phyloP scores from a whole-genome alignment of 2,888 invertebrate genomes.

The Lycophotia porphyrea region DNA sequence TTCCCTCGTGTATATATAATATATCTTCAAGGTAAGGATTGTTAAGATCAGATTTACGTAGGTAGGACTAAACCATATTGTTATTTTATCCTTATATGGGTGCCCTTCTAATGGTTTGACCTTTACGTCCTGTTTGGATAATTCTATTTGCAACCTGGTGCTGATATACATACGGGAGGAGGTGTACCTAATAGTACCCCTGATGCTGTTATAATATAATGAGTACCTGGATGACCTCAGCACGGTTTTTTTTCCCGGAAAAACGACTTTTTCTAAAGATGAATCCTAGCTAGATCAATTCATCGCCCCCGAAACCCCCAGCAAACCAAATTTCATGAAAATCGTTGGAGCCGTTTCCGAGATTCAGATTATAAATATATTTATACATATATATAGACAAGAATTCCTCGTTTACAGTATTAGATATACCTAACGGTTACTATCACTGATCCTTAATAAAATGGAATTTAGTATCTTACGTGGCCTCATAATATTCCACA shows the following conservation, averaged over 20 bases:
- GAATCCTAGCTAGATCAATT: no score
- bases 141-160: slow-evolving; percentile 26
- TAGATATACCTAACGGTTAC: background rate
- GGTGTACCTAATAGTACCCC: background rate
- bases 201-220: background rate
- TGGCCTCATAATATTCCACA: background rate
- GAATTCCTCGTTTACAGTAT: no score
- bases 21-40: slow-evolving; percentile 40
- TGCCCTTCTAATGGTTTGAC: background rate
- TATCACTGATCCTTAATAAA: slow-evolving; percentile 8
- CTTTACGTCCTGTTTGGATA: background rate
- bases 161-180: slow-evolving; percentile 2
- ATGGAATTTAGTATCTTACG: slow-evolving; percentile 3
- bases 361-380: no score
- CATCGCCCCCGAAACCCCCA: no score
- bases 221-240: no score
- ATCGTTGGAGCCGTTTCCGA: no score
- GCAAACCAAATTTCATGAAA: no score
- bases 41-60: slow-evolving; percentile 37
- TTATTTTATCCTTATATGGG: slow-evolving; percentile 11
- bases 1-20: slow-evolving; percentile 40
- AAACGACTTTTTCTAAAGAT: no score
- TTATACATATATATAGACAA: no score
- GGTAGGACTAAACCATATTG: slow-evolving; percentile 12
- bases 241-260: no score